A percentile compares a stretch with the other conserved stretches of the same genome.
Evolutionary conservation across 2,797 vertebrate genomes (phyloP).

Genomic region (Octomys mimax): DNA sequence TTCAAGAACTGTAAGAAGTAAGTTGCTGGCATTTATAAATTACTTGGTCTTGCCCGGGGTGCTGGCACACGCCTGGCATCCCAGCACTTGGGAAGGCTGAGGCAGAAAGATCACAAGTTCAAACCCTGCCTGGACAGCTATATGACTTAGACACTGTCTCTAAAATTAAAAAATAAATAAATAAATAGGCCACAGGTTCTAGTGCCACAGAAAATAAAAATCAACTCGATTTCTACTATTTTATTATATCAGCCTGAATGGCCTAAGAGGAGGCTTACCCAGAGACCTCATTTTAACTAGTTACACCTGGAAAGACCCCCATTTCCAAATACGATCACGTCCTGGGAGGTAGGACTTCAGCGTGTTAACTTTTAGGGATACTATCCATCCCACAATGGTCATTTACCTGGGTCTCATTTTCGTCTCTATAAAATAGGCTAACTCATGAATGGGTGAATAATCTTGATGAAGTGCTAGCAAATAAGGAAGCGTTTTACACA

Average conservation of each 20-base stretch:
- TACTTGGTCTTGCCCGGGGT: neutral
- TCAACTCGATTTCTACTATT: neutral
- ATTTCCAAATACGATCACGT: neutral
- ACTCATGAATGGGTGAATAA: neutral
- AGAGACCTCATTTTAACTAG: neutral
- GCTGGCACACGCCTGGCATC: neutral
- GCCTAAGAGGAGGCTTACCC: neutral
- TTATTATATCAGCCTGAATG: neutral
- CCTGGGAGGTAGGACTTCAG: neutral
- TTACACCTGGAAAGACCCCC: neutral
- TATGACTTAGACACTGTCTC: neutral
- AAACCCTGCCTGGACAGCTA: neutral
- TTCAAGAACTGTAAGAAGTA: neutral
- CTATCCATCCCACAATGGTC: neutral
- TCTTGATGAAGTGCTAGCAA: neutral
- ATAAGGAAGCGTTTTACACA: neutral
- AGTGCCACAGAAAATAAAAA: neutral
- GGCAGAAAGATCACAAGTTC: neutral
- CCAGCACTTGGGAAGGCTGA: neutral
- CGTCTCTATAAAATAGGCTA: neutral
- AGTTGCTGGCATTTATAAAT: neutral
- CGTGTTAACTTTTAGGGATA: neutral
- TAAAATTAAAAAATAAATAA: neutral
- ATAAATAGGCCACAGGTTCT: neutral
- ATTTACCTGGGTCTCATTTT: neutral